phyloP scores from a whole-genome alignment of 2,113 vertebrate species.

The Falcunculus frontatus region DNA sequence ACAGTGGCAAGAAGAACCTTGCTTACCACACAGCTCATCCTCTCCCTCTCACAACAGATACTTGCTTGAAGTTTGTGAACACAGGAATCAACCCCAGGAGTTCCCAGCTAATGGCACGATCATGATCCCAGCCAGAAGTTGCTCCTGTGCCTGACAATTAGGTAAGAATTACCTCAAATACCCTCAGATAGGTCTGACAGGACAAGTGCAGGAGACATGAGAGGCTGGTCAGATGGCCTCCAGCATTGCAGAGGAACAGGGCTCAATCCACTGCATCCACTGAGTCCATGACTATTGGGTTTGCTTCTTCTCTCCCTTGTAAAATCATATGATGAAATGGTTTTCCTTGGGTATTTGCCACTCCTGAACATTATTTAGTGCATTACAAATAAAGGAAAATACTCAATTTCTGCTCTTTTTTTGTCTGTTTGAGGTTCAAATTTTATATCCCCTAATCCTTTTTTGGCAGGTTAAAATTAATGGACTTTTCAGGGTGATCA shows the following conservation, averaged over 20 bases:
- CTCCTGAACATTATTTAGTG: not conserved
- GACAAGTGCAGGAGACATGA: not conserved
- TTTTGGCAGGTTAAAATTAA: not conserved
- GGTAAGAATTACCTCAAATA: not conserved
- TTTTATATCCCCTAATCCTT: not conserved
- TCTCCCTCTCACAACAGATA: not conserved
- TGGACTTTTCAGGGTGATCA: not conserved
- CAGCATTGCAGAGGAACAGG: not conserved
- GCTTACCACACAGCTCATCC: not conserved
- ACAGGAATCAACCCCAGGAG: not conserved
- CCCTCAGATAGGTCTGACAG: not conserved
- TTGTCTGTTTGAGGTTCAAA: not conserved
- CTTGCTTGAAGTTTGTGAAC: not conserved
- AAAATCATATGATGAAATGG: not conserved
- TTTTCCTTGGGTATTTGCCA: not conserved
- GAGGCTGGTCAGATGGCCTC: not conserved
- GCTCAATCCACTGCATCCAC: not conserved
- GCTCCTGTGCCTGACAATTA: not conserved
- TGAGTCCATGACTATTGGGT: not conserved
- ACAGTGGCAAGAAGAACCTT: not conserved
- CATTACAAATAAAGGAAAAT: not conserved
- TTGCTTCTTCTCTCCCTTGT: not conserved
- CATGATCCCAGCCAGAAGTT: not conserved
- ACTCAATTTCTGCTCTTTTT: not conserved
- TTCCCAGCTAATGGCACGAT: not conserved